Base-by-base conservation (phyloP, 2,888 invertebrate species). In the Acleris cristana region DNA sequence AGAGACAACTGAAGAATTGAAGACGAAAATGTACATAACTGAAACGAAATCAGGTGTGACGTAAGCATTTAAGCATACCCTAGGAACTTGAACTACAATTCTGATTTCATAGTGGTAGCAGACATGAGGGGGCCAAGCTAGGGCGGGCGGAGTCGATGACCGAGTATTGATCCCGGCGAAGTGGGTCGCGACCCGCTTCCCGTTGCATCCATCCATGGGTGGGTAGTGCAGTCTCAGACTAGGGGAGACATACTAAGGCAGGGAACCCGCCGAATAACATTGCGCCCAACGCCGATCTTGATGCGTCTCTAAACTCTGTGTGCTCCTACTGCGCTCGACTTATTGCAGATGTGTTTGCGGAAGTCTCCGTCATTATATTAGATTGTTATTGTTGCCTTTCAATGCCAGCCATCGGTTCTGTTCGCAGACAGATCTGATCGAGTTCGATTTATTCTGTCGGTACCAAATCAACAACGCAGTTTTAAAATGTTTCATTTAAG, bases 101-200 rank as follows among this genome's bases (percentile, higher is more conserved):
- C 61, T 61, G 61, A 57, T 57, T 57, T 58, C 52, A 65, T 60
- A 66, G 69, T 76, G 74, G 72, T 76, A 74, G 78, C 74, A 80
- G 82, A 79, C 79, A 78, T 70, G 72, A 74, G 79, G 82, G 79
- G 80, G 77, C 63, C 64, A 75, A 73, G 76, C 76, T 78, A 80
- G 79, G 83, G 86, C 86, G 83, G 84, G 83, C 79, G 79, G 79
- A 88, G 91, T 90, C 91, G 91, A 88, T 91, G 92, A 90, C 92
- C 92, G 89, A 86, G 90, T 92, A 92, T 92, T 88, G 92, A 92
- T 92, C 90, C 85, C 76, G 77, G 75, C 81, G 80, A 92, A 87
- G 88, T 93, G 85, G 93, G 92, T 90, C 90, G 84, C 84, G 90
- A 88, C 91, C 91, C 76, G 88, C 82, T 91, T 89, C 84, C 83